Base-by-base conservation (phyloP, 2,888 invertebrate genomes). In the Patella caerulea region DNA sequence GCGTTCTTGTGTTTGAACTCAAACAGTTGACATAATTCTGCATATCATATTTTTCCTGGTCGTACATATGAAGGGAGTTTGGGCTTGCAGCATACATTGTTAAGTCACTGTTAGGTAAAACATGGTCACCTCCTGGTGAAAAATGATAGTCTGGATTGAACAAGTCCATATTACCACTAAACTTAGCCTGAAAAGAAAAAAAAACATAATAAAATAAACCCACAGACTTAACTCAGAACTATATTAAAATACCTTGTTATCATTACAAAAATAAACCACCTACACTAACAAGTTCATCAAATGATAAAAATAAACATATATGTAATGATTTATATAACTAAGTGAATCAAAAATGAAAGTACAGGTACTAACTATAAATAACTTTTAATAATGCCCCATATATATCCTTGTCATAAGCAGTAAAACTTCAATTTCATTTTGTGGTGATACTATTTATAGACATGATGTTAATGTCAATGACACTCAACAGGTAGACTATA, bases 21-120 rank as follows among this genome's bases (percentile, higher is more conserved):
- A 53, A 65, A 65, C 77, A 45, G 72, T 78, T 82, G 53, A 87
- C 73, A 1, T 86, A 82, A 78, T 85, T 84, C 77, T 86, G 86
- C 83, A 86, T 85, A 73, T 88, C 87, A 24, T 83, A 78, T 78
- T 84, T 86, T 65, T 90, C 90, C 76, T 86, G 87, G 17, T 90
- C 90, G 81, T 89, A 90, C 84, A 90, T 87, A 78, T 83, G 87
- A 52, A 88, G 79, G 2, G 88, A 88, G 76, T 88, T 87, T 19
- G 90, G 88, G 80, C 88, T 88, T 24, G 87, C 85, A 19, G 88
- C 86, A 75, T 85, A 88, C 0, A 85, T 83, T 52, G 85, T 79
- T 11, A 75, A 70, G 65, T 77, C 75, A 24, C 83, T 84, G 14
- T 82, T 80, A 7, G 82, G 78, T 9, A 82, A 78, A 0, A 83